Base-by-base conservation (phyloP, 2,113 vertebrate genomes). In the Malurus melanocephalus region DNA sequence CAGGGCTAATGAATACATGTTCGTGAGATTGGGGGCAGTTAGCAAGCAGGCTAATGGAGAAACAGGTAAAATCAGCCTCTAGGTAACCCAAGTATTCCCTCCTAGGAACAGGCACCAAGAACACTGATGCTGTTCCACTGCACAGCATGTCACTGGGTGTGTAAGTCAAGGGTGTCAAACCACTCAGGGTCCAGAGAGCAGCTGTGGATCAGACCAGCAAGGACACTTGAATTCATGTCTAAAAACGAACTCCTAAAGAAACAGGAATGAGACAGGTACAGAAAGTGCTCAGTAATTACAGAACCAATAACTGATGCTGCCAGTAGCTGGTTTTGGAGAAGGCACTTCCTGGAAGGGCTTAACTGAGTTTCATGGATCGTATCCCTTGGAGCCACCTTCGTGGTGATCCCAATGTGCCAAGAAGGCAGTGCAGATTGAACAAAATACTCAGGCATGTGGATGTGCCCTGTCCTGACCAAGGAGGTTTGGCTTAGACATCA, bases 51-150 rank as follows among this genome's bases (percentile, higher is more conserved):
- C 15, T 87, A 60, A 59, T 40, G n/a, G 75, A 81, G 61, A 87
- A 71, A 38, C 15, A 81, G 33, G 32, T 51, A 74, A 86, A 69
- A 59, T 42, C 46, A 84, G 30, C 23, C 17, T 67, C 33, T 35
- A 59, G 21, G 30, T 48, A 60, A 75, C 6, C 38, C 42, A 72
- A 87, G 17, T 26, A 69, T 4, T 11, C 30, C 0, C 0, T 38
- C 30, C 42, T 24, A 40, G 61, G 56, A 74, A 83, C 46, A 88
- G 64, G 18, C 33, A 74, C 2, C 38, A 38, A 18, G 0, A 1
- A 13, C 8, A 49, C 45, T 45, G 0, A 1, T 52, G 14, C 16
- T 30, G 18, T 30, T 67, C 33, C 61, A 30, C 43, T 52, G 55
- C 59, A 48, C 21, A 68, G 18, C 20, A 35, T 21, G 45, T 64